Conservation (phyloP, 2,113 vertebrate genomes). For the Lanius ludovicianus region DNA sequence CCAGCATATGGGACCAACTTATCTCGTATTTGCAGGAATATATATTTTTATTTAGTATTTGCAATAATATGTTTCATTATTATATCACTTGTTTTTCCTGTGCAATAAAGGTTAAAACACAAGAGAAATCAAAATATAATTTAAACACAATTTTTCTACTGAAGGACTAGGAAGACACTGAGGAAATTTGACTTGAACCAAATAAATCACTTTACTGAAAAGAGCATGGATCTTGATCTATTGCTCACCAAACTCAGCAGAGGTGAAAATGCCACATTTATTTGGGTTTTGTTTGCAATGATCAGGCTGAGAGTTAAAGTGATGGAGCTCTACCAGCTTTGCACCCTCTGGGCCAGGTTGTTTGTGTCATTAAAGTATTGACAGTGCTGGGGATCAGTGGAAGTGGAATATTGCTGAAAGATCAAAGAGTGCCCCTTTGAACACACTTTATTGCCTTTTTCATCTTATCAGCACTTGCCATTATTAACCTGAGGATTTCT, state of each 20-base stretch:
- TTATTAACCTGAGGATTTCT: conserved; percentile 59
- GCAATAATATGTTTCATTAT: fast-evolving
- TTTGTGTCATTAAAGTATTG: not conserved
- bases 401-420: conserved; percentile 52
- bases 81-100: not conserved
- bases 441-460: conserved; percentile 55
- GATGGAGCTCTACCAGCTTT: not conserved
- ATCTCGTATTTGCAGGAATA: not conserved
- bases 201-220: not conserved
- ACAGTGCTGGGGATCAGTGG: not conserved
- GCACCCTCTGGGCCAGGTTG: not conserved
- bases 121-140: not conserved
- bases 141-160: not conserved
- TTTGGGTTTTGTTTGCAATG: not conserved
- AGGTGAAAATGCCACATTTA: not conserved
- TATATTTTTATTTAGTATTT: not conserved
- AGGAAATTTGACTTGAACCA: not conserved
- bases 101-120: not conserved
- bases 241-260: not conserved
- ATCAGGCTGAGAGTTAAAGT: not conserved
- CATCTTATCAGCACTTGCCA: conserved; percentile 49
- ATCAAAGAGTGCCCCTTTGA: conserved; percentile 38
- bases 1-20: not conserved
- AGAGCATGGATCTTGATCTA: not conserved
- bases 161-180: not conserved